Evolutionary conservation across 92 coral and sea anemone genomes (phyloP), one percentile per base, ranked within the genome.

Genomic region (Zoanthus sociatus): DNA sequence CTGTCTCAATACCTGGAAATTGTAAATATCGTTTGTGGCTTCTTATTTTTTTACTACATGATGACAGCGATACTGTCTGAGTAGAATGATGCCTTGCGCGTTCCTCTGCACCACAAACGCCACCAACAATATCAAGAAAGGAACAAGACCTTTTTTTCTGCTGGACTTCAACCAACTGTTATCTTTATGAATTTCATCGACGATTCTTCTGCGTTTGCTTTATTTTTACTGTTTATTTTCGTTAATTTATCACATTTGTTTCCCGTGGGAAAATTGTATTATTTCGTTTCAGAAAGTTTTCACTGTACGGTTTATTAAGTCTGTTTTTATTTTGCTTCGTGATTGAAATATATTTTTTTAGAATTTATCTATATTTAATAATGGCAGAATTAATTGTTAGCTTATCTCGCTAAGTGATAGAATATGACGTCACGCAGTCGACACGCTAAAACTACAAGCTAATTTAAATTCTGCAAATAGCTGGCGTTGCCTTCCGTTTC

Each of bases 1-100:
- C 82, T 42, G 83, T 81, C 42, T 72, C 81, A 37, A 87, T 77
- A 33, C 87, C 91, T 20, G 69, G 68, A 69, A 87, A 78, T 72
- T 87, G 86, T 53, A 87, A 78, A 78, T 14, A 50, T 0, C 37
- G 54, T 86, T 78, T 79, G 63, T 87, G 81, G 47, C 71, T 87
- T 20, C 48, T 78, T 30, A 87, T 79, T 26, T 79, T 71, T 71
- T 88, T 88, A 48, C 68, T 54, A 30, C 88, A 75, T 46, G 66
- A 74, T 30, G 60, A 54, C 54, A 85, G 66, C 11, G 75, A 71
- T 54, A 81, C 75, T 31, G 37, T 63, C 33, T 82, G 76, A 66
- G 72, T 56, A 31, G 86, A 56, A 9, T 46, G 74, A 33, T 68
- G 73, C 64, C 87, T 66, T 33, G 37, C 13, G 16, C 48, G 60